Conservation (phyloP, 1,140 invertebrate genomes). For the Stegodyphus mimosarum region DNA sequence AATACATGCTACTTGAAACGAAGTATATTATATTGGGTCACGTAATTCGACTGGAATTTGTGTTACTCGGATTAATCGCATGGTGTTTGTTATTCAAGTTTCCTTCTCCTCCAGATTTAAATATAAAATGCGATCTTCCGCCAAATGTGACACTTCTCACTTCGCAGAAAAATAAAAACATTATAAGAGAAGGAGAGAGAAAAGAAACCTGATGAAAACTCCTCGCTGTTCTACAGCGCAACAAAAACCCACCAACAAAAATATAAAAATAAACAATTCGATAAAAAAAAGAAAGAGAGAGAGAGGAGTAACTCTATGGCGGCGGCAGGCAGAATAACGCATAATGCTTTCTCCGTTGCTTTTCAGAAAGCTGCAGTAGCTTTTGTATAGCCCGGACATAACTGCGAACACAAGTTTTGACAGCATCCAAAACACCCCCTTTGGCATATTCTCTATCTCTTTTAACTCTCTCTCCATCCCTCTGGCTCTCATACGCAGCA, state of each 20-base stretch:
- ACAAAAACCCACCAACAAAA: neutral
- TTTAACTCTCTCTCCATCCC: conserved; percentile 31
- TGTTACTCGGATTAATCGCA: too few species aligned
- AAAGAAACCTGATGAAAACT: conserved; percentile 22
- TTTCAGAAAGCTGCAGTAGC: conserved; percentile 38
- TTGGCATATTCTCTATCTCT: conserved; percentile 51
- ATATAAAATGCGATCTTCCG: conserved; percentile 17
- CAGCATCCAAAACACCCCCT: conserved; percentile 53
- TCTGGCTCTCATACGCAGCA: neutral
- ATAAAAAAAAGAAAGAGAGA: conserved; percentile 19
- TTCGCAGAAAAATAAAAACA: neutral
- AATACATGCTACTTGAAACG: too few species aligned
- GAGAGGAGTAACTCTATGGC: conserved; percentile 25
- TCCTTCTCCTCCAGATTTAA: neutral
- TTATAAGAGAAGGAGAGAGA: neutral
- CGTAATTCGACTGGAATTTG: too few species aligned
- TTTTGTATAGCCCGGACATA: conserved; percentile 36
- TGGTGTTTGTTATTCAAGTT: neutral
- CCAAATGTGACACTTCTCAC: conserved; percentile 1
- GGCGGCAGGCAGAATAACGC: conserved; percentile 15
- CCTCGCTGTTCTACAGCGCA: neutral
- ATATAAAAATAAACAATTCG: conserved; percentile 43
- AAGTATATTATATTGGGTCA: too few species aligned
- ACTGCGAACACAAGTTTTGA: conserved; percentile 55
- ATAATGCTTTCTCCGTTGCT: conserved; percentile 32